Base-by-base conservation (phyloP, 2,888 invertebrate species). In the Sinelater perroti region DNA sequence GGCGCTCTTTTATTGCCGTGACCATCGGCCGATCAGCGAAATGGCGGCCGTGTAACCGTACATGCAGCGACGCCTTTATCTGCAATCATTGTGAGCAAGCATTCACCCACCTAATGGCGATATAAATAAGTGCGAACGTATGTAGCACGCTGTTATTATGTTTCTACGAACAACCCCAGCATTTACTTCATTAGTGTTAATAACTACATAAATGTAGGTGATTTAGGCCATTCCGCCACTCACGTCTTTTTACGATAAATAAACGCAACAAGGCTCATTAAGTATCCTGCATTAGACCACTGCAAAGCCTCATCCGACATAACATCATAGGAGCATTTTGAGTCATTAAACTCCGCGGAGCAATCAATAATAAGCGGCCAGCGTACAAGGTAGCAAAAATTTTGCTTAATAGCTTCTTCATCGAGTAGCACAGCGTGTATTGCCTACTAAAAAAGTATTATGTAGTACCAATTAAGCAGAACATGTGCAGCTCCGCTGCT, bases 141-240 rank as follows among this genome's bases (percentile, higher is more conserved):
- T 40, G 40, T 40, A 40, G 24, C n/a, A 24, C 26, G n/a, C 24
- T 40, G 40, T 36, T 49, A 16, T 49, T 50, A 18, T 40, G 20
- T 36, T 17, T 21, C 40, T 40, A 40, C 50, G 10, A 50, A 50
- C 40, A 50, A 30, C 30, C n/a, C 24, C 14, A 10, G 11, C 14
- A 35, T n/a, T n/a, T 33, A 33, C 33, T 52, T 52, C 52, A 52
- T 52, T 52, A 52, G 44, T 30, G 51, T 17, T 44, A 44, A 52
- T 44, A 52, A 44, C 20, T 17, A 42, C 42, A 44, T 52, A 52
- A 42, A 52, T 44, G 44, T 21, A n/a, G n/a, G n/a, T n/a, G n/a
- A n/a, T n/a, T n/a, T n/a, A n/a, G n/a, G n/a, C n/a, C n/a, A n/a
- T n/a, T n/a, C n/a, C n/a, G n/a, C n/a, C n/a, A n/a, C n/a, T n/a